A percentile compares a stretch with the other conserved stretches of the same genome.
Evolutionary conservation across 1,140 invertebrate species (phyloP).

Genomic region (Rhyacophila brunnea): DNA sequence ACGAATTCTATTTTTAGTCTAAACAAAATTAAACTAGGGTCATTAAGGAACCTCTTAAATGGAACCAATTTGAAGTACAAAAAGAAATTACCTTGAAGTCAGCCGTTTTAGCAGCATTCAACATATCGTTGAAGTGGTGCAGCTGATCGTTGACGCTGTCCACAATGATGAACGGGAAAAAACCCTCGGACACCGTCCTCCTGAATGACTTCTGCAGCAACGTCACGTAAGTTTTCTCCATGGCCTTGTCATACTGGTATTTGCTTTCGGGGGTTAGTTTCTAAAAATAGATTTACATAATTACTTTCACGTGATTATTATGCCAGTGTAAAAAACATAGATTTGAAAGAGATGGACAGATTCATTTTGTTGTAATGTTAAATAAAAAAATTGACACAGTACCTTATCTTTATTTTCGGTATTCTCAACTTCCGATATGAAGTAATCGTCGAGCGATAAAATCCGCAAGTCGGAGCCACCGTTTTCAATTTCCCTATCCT

Average conservation of each 20-base stretch:
- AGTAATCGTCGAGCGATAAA: constrained; percentile 94
- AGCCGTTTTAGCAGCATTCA: constrained; percentile 81
- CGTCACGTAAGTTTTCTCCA: constrained; percentile 78
- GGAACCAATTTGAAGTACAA: too few species aligned
- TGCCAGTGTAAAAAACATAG: too few species aligned
- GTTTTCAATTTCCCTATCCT: constrained; percentile 64
- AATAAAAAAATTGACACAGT: too few species aligned
- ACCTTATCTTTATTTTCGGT: constrained; percentile 61
- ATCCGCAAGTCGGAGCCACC: constrained; percentile 75
- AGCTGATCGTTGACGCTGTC: constrained; percentile 85
- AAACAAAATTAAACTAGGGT: too few species aligned
- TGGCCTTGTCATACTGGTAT: constrained; percentile 86
- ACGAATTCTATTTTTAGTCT: too few species aligned
- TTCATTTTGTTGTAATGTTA: too few species aligned
- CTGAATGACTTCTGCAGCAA: constrained; percentile 89
- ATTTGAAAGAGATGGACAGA: too few species aligned
- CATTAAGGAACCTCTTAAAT: too few species aligned
- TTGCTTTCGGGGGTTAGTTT: constrained; percentile 68
- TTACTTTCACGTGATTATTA: too few species aligned
- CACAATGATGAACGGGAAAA: constrained; percentile 90
- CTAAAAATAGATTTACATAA: constrained; percentile 7
- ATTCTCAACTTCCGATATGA: constrained; percentile 86
- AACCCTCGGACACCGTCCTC: constrained; percentile 87
- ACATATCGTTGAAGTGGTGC: constrained; percentile 82
- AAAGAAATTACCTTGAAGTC: constrained; percentile 83